phyloP scores from a whole-genome alignment of 2,113 vertebrate genomes.

The Ascaphus truei region DNA sequence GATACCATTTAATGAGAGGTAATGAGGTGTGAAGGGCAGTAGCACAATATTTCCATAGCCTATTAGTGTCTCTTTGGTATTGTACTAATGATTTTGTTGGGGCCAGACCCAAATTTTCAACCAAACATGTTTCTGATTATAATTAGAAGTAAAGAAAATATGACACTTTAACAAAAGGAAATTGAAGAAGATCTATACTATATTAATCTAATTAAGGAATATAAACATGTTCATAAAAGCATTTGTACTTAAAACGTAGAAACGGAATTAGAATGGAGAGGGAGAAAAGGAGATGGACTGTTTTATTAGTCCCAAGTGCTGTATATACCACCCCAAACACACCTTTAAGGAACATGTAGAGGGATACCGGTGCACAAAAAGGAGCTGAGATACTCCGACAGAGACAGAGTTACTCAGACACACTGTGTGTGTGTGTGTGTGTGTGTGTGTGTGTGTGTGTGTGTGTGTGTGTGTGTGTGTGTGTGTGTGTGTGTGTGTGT shows the following conservation, averaged over 20 bases:
- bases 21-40: slow-evolving; percentile 1
- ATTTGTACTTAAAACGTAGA: neutral
- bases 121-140: neutral
- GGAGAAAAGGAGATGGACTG: too few species aligned
- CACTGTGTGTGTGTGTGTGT: too few species aligned
- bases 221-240: neutral
- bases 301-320: too few species aligned
- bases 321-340: too few species aligned
- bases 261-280: neutral
- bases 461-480: too few species aligned
- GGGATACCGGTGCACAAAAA: too few species aligned
- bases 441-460: too few species aligned
- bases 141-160: neutral
- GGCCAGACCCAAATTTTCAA: neutral
- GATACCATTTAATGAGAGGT: neutral
- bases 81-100: neutral
- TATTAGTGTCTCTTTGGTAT: neutral
- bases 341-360: too few species aligned
- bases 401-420: too few species aligned
- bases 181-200: neutral
- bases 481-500: too few species aligned
- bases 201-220: neutral
- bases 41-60: neutral
- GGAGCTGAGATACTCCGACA: too few species aligned
- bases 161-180: neutral